Percentiles rank a stretch among this genome's conserved stretches.
Evolutionary conservation across 2,113 vertebrate genomes (phyloP).

Genomic region (Lamprologus callipterus): DNA sequence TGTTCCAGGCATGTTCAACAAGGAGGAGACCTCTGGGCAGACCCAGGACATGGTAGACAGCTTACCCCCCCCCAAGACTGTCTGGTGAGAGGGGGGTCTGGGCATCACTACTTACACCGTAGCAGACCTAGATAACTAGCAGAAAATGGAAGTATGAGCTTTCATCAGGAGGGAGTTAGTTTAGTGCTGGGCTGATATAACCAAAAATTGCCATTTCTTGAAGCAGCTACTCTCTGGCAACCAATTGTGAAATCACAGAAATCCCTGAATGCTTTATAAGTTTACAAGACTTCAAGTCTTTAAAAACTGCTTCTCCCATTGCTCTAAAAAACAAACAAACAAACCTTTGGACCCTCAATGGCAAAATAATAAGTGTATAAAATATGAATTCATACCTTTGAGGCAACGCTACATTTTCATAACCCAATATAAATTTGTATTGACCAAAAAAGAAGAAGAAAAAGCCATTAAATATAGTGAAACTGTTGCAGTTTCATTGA

Average conservation of each 20-base stretch:
- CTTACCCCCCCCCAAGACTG: background rate
- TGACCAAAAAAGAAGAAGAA: background rate
- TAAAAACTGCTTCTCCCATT: background rate
- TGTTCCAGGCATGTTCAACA: background rate
- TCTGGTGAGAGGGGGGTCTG: background rate
- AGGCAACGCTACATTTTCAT: background rate
- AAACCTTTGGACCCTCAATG: background rate
- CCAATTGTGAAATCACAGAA: background rate
- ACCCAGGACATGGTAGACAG: background rate
- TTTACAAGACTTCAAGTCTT: background rate
- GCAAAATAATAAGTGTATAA: background rate
- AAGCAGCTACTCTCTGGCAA: background rate
- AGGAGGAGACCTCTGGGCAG: background rate
- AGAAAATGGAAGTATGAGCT: background rate
- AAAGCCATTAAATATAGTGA: background rate
- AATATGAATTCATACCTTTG: background rate
- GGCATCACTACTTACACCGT: background rate
- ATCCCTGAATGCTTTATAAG: background rate
- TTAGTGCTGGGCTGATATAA: background rate
- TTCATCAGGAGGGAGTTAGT: background rate
- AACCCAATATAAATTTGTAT: background rate
- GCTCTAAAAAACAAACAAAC: background rate
- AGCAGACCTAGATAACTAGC: background rate
- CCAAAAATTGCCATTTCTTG: background rate
- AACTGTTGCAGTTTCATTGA: background rate